Percentiles rank a stretch among this genome's conserved stretches.
Evolutionary conservation across 1,140 invertebrate genomes (phyloP).

Genomic region (Drosophila tani): DNA sequence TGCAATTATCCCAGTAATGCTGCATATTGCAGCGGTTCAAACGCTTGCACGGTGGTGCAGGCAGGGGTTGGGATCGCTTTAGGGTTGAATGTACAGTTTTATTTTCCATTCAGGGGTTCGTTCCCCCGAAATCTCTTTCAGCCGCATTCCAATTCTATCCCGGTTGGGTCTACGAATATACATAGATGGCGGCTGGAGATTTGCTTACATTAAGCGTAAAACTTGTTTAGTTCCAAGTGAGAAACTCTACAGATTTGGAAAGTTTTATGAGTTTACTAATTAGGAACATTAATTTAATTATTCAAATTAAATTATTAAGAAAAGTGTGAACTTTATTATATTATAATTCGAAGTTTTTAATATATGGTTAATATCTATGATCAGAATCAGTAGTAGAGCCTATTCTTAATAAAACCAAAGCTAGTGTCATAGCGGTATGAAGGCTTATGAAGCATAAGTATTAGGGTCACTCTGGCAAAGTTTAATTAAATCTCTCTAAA

Average conservation of each 20-base stretch:
- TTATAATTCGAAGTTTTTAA: neutral
- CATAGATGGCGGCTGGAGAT: neutral
- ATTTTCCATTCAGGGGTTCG: conserved; percentile 39
- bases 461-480: too few relatives aligned
- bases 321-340: neutral
- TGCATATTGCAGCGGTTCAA: conserved; percentile 48
- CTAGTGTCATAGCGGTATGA: too few relatives aligned
- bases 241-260: neutral
- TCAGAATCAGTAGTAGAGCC: neutral
- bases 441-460: too few relatives aligned
- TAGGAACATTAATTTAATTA: too few relatives aligned
- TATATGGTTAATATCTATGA: too few relatives aligned
- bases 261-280: neutral
- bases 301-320: neutral
- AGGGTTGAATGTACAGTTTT: conserved; percentile 72
- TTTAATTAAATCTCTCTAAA: neutral
- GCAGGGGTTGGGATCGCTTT: conserved; percentile 61
- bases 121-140: neutral
- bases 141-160: conserved; percentile 18
- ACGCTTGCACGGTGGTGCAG: conserved; percentile 25
- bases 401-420: neutral
- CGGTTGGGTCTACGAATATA: neutral
- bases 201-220: neutral
- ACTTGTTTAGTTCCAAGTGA: neutral
- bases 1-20: conserved; percentile 62